A percentile compares a stretch with the other conserved stretches of the same genome.
These are phyloP conservation scores for Eilema sororculum DNA, from an alignment of 2,888 invertebrate genomes.

Conservation along the genomic window DNA sequence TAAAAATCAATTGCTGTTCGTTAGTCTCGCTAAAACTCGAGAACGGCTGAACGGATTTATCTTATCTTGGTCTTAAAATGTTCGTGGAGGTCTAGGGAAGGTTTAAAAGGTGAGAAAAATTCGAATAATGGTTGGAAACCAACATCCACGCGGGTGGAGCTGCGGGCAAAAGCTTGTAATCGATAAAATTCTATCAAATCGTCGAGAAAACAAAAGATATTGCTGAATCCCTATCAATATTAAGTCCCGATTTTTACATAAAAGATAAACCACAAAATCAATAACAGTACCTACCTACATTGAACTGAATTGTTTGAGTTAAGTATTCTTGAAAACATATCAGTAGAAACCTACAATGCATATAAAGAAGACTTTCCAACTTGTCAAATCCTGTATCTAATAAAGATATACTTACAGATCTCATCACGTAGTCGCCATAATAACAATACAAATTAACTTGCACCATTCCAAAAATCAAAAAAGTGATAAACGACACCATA, in stretches of 20 bases:
- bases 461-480: slow-evolving; percentile 58
- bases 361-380: not conserved
- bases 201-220: not conserved
- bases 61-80: too few relatives aligned
- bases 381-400: not conserved
- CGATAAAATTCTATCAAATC: not conserved
- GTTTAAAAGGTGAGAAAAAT: too few relatives aligned
- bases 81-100: too few relatives aligned
- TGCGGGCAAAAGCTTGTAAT: too few relatives aligned
- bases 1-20: too few relatives aligned
- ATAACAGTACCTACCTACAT: not conserved
- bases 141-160: too few relatives aligned
- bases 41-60: too few relatives aligned
- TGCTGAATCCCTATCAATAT: too few relatives aligned
- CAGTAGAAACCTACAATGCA: not conserved
- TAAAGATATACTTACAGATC: slow-evolving; percentile 36
- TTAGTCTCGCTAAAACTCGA: too few relatives aligned
- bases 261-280: too few relatives aligned
- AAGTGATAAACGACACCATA: slow-evolving; percentile 60
- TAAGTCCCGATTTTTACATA: too few relatives aligned
- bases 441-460: slow-evolving; percentile 71
- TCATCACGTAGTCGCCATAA: slow-evolving; percentile 64
- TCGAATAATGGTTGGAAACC: too few relatives aligned
- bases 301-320: not conserved
- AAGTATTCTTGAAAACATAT: not conserved